Conservation (phyloP, 37 sponge, comb jelly and placozoan species). For the Tethya wilhelma region DNA sequence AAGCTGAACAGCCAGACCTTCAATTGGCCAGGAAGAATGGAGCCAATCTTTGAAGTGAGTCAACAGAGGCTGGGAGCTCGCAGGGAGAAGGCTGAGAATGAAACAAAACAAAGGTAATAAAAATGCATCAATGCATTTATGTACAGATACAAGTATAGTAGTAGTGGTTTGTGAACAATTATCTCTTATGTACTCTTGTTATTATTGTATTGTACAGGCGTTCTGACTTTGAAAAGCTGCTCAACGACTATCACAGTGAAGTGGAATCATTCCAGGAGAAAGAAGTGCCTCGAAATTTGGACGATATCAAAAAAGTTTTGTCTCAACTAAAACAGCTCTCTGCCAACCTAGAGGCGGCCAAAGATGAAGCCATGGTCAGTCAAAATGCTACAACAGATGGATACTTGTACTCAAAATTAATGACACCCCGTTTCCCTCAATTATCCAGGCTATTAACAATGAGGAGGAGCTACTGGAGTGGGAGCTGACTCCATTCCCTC, state of each 20-base stretch:
- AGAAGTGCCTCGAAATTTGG: constrained; percentile 69
- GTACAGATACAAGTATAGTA: no score
- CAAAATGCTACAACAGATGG: background rate
- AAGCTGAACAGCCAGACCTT: constrained; percentile 89
- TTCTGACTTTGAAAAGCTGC: constrained; percentile 50
- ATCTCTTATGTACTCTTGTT: background rate
- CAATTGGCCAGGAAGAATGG: constrained; percentile 92
- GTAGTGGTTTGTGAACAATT: no score
- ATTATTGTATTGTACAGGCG: constrained; percentile 17
- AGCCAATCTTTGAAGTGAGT: constrained; percentile 93
- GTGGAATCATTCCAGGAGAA: constrained; percentile 72
- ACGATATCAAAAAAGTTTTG: constrained; percentile 66
- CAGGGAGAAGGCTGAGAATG: constrained; percentile 80
- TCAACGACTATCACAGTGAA: constrained; percentile 50
- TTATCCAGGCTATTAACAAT: constrained; percentile 82
- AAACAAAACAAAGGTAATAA: constrained; percentile 57
- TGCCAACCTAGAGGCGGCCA: constrained; percentile 62
- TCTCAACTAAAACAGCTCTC: constrained; percentile 58
- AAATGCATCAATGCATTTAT: no score
- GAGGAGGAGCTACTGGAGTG: constrained; percentile 96
- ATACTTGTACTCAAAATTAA: background rate
- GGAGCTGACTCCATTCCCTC: constrained; percentile 90
- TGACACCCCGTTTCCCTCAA: background rate
- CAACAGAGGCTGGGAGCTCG: constrained; percentile 66
- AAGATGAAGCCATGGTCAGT: constrained; percentile 72